Percentiles rank a stretch among this genome's conserved stretches.
phyloP scores from a whole-genome alignment of 2,113 vertebrate genomes.

The Nymphicus hollandicus region DNA sequence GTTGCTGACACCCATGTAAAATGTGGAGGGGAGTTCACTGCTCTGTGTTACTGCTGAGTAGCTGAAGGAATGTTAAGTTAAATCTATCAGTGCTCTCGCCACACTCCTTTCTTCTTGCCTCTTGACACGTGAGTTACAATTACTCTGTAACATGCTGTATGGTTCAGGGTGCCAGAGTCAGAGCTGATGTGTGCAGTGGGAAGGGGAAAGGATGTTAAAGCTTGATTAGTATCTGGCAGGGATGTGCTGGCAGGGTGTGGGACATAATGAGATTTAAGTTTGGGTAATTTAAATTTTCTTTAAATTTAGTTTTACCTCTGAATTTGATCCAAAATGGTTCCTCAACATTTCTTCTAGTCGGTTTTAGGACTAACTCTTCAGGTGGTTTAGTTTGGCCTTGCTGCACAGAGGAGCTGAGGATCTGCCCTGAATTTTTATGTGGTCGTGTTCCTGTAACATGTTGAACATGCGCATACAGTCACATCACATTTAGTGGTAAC shows the following conservation, averaged over 20 bases:
- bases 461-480: background rate
- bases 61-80: conserved; percentile 41
- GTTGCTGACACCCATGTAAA: conserved; percentile 31
- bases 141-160: background rate
- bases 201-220: conserved; percentile 44
- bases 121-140: conserved; percentile 49
- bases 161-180: background rate
- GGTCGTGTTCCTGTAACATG: background rate
- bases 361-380: background rate
- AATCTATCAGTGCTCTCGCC: conserved; percentile 1
- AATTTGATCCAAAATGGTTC: background rate
- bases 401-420: background rate
- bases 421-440: background rate
- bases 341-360: background rate
- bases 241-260: conserved; percentile 15
- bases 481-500: background rate
- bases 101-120: conserved; percentile 53
- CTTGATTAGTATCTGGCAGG: conserved; percentile 56
- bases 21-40: background rate
- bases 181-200: conserved; percentile 7
- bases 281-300: conserved; percentile 20
- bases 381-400: background rate
- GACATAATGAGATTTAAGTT: conserved; percentile 44
- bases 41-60: background rate
- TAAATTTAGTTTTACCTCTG: background rate